These are phyloP conservation scores for Rhynchonycteris naso DNA, from an alignment of 2,797 vertebrate species.

Conservation along the genomic window DNA sequence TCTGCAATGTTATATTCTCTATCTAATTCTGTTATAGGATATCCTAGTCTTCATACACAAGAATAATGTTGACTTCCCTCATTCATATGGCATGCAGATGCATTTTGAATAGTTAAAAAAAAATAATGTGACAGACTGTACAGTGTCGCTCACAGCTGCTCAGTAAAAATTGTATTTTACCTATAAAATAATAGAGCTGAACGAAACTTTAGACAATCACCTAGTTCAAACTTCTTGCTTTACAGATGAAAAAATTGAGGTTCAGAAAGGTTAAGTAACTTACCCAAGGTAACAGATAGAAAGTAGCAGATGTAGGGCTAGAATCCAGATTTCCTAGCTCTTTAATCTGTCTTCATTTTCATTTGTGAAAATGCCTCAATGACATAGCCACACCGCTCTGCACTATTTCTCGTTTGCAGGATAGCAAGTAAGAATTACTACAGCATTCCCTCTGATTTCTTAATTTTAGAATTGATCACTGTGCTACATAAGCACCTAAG, in stretches of 20 bases:
- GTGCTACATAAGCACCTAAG: neutral
- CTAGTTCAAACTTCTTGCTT: neutral
- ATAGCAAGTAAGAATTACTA: neutral
- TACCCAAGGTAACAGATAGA: neutral
- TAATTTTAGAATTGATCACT: neutral
- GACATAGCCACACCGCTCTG: neutral
- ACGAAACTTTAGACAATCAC: neutral
- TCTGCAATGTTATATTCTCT: neutral
- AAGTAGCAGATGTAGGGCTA: neutral
- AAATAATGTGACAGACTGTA: neutral
- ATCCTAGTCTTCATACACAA: neutral
- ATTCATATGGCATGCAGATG: neutral
- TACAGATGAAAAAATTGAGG: neutral
- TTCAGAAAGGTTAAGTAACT: constrained; percentile 26
- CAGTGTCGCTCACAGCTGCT: neutral
- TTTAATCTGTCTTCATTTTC: neutral
- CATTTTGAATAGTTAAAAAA: neutral
- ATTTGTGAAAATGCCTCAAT: neutral
- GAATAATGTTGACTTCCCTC: neutral
- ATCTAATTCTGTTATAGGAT: neutral
- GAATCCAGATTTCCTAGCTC: neutral
- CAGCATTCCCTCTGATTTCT: neutral
- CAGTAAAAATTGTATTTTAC: neutral
- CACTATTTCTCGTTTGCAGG: neutral
- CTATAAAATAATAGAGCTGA: neutral